Base-by-base conservation (phyloP, 2,888 invertebrate species). In the Augochlorella aurata region DNA sequence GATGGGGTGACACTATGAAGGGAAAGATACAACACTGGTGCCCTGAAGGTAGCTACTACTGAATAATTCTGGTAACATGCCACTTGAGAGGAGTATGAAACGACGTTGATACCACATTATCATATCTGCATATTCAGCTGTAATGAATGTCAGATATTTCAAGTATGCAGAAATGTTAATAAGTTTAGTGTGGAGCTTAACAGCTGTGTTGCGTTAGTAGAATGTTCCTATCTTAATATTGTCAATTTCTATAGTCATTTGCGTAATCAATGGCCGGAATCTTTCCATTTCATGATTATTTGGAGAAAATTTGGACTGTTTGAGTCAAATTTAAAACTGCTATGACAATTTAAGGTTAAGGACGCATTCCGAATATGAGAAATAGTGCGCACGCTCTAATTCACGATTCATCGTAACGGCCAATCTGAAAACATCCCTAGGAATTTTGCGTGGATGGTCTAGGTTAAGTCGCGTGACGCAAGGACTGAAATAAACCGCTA, bases 21-120 rank as follows among this genome's bases (percentile, higher is more conserved):
- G 92, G 91, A 49, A 92, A 92, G 84, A 93, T 93, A 84, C 93
- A 93, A 83, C 92, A 93, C 84, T 93, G 93, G 93, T 89, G 90
- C 84, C 93, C 93, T 69, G 93, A 93, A 93, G 93, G 93, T 93
- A 91, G 80, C 74, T 79, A 72, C 80, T 52, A 61, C 24, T 71
- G 73, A 50, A 69, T 78, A 75, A 72, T 83, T 63, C 65, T 66
- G 68, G 44, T 75, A 75, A 72, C 14, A 14, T 47, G 21, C 29
- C 49, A 16, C 65, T 69, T 14, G n/a, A 24, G 38, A 61, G 47
- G 71, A 75, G 21, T 45, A 16, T n/a, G 49, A 69, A 49, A 44
- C n/a, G 16, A 44, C 47, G 47, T 67, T 72, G n/a, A 66, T 61
- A 47, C 29, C 8, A 18, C 8, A 14, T 45, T 69, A 58, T 65